A percentile compares a stretch with the other conserved stretches of the same genome.
These are phyloP conservation scores for Encarsia formosa DNA, from an alignment of 2,888 invertebrate species.

Conservation along the genomic window DNA sequence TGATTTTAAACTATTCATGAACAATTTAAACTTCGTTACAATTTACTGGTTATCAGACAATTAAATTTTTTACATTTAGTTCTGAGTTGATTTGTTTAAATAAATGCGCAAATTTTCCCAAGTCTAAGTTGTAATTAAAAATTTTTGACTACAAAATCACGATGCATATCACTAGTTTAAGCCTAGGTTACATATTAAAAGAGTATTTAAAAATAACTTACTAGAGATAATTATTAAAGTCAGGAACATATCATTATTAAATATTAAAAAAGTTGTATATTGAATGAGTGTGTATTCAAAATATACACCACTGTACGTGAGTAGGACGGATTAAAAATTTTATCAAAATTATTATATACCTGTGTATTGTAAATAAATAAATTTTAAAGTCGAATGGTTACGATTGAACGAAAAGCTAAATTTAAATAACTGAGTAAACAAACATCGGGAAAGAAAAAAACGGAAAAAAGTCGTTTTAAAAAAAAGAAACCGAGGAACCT, in stretches of 20 bases:
- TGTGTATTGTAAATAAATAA: conserved; percentile 21
- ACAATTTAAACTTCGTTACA: no score
- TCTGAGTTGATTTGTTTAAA: no score
- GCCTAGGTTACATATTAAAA: conserved; percentile 15
- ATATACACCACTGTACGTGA: no score
- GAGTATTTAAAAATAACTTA: conserved; percentile 18
- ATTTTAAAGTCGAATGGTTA: conserved; percentile 17
- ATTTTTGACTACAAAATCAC: conserved; percentile 34
- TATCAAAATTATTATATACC: conserved; percentile 17
- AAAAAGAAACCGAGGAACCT: no score
- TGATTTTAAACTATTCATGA: no score
- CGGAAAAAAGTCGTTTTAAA: background rate
- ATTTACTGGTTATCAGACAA: no score
- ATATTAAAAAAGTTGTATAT: no score
- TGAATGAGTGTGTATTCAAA: no score
- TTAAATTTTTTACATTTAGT: no score
- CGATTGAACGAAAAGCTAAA: conserved; percentile 15
- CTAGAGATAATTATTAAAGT: conserved; percentile 10
- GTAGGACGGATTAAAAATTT: conserved; percentile 4
- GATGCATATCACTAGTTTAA: conserved; percentile 44
- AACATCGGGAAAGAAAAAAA: background rate
- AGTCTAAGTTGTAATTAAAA: no score
- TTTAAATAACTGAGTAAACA: conserved; percentile 11
- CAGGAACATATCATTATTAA: no score
- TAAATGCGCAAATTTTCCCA: no score